Base-by-base conservation (phyloP, 2,888 invertebrate genomes). In the Aphrophora alni region DNA sequence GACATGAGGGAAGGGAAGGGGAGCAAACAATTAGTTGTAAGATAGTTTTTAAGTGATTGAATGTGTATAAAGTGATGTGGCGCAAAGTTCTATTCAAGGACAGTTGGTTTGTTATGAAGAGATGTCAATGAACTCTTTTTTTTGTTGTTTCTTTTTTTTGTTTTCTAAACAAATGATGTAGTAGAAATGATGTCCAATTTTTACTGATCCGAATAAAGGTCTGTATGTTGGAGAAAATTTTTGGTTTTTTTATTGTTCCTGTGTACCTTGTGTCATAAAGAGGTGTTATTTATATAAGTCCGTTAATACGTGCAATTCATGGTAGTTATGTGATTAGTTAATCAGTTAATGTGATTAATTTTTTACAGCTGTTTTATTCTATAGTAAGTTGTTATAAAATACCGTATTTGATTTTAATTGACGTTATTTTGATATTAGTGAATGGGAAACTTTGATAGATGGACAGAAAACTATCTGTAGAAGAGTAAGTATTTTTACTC, bases 151-250 rank as follows among this genome's bases (percentile, higher is more conserved):
- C 75, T 68, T 33, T 81, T 77, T 78, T 76, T 81, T 81, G 76
- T 83, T 82, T 82, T 81, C 80, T 82, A 69, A 82, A 81, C 74
- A 82, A 83, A 83, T 25, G 69, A 73, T 82, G 73, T 78, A 82
- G 81, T 81, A 80, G 59, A 59, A 59, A 59, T 21, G 59, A 82
- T 81, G 82, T 84, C 84, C 84, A 83, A 80, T 81, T 84, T 83
- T 81, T 83, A 82, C 79, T 81, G 84, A 83, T 84, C 84, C 80
- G 77, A 84, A 84, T 83, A 84, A 84, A 84, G 84, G 80, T 84
- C 84, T 83, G 82, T 82, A 81, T 80, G 78, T 84, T 84, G 84
- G 84, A 84, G 82, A 82, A 75, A 70, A 76, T 24, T 75, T 17
- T 77, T 26, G 24, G 17, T 77, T 71, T 26, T 80, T 72, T 71